Evolutionary conservation across 2,113 vertebrate species (phyloP).

Genomic region (Oreocharis arfaki): DNA sequence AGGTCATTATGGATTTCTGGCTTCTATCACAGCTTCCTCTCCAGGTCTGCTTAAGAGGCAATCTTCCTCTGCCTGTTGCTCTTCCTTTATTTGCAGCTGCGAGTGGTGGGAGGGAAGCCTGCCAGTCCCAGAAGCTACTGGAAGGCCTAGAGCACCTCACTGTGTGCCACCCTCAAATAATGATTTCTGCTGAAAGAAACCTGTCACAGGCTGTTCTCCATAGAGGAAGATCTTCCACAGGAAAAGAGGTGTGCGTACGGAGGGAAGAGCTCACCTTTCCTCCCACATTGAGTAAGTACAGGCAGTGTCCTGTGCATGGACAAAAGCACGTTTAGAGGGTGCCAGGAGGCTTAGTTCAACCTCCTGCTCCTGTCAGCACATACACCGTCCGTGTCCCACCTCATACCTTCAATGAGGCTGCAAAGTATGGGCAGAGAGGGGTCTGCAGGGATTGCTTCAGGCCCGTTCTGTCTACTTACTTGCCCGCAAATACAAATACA

Average conservation of each 20-base stretch:
- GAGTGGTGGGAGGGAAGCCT: not conserved
- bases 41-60: not conserved
- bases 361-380: not conserved
- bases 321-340: not conserved
- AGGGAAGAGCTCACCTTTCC: not conserved
- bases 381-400: rapidly evolving
- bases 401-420: not conserved
- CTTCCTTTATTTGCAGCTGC: not conserved
- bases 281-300: not conserved
- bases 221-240: not conserved
- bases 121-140: not conserved
- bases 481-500: not conserved
- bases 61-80: not conserved
- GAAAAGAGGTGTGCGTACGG: not conserved
- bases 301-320: not conserved
- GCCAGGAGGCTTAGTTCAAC: not conserved
- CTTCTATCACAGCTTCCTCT: not conserved
- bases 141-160: not conserved
- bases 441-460: not conserved
- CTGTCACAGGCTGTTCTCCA: not conserved
- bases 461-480: not conserved
- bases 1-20: not conserved
- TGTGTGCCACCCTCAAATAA: not conserved
- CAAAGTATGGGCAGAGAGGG: not conserved
- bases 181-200: not conserved